Evolutionary conservation across 2,888 invertebrate species (phyloP), one percentile per base, ranked within the genome.

Genomic region (Baronia brevicornis): DNA sequence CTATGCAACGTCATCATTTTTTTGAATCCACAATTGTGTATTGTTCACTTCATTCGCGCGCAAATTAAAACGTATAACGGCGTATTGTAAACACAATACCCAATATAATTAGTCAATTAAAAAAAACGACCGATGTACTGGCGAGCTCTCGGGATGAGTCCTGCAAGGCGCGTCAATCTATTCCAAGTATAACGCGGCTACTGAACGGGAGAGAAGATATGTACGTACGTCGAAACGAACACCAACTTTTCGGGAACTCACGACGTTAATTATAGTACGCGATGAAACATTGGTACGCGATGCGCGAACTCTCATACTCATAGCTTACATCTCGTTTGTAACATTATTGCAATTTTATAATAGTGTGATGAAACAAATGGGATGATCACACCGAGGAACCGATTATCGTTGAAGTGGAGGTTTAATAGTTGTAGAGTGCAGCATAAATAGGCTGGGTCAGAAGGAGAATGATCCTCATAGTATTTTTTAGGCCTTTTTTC

Each of bases 101-200:
- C n/a, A 4, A 30, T 17, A 9, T 22, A 24, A 24, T 3, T 3
- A 29, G 31, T 14, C 9, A 33, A 33, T 28, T 30, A 37, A 41
- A 42, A 45, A 32, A 44, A 36, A 37, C 44, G 44, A 75, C 74
- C 74, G 60, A 54, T 43, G 38, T 38, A 44, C 41, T 40, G 36
- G 50, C 62, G 69, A 75, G 75, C 74, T 43, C 75, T 42, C 44
- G 48, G 41, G 37, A 39, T 33, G 70, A 74, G 75, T 71, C 77
- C 77, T 62, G 73, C 54, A 58, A 54, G n/a, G n/a, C 59, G 42
- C 55, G 73, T 71, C 71, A 68, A 66, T 52, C 63, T 50, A 47
- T 52, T 57, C 49, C 65, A 63, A 58, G 50, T 59, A 58, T 47
- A 56, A 36, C 65, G 56, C 70, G 72, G 54, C 55, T 55, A 77